phyloP scores from a whole-genome alignment of 2,797 vertebrate genomes.

The Peromyscus nudipes region DNA sequence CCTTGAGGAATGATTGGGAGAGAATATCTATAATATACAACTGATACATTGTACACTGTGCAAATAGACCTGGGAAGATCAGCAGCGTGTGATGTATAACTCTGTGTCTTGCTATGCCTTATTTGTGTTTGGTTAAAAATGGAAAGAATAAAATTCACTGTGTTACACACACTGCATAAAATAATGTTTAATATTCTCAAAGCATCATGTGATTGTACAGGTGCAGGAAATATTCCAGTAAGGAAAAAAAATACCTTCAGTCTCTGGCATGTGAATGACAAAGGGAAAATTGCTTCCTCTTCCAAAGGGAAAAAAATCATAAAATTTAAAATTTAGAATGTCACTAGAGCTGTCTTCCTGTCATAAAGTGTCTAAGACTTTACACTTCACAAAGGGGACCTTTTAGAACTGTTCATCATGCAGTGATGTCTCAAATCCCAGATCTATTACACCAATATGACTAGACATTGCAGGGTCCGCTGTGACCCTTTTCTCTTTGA shows the following conservation, averaged over 20 bases:
- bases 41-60: neutral
- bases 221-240: slow-evolving; percentile 44
- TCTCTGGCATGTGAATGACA: slow-evolving; percentile 67
- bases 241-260: slow-evolving; percentile 52
- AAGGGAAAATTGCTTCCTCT: slow-evolving; percentile 60
- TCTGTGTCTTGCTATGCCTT: neutral
- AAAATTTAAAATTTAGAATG: slow-evolving; percentile 36
- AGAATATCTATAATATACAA: neutral
- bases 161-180: slow-evolving; percentile 38
- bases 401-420: neutral
- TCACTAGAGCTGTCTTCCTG: slow-evolving; percentile 33
- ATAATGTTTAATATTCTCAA: slow-evolving; percentile 56
- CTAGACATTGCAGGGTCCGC: neutral
- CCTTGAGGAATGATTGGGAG: slow-evolving; percentile 12
- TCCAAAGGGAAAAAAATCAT: slow-evolving; percentile 43
- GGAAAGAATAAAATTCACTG: slow-evolving; percentile 53
- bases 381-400: slow-evolving; percentile 29
- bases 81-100: neutral
- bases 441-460: neutral
- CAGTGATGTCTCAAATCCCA: neutral
- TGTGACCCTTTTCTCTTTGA: neutral
- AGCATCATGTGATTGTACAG: neutral
- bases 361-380: slow-evolving; percentile 47
- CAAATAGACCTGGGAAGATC: neutral
- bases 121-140: slow-evolving; percentile 51